Base-by-base conservation (phyloP, 1,140 invertebrate genomes). In the Dendrolimus punctatus region DNA sequence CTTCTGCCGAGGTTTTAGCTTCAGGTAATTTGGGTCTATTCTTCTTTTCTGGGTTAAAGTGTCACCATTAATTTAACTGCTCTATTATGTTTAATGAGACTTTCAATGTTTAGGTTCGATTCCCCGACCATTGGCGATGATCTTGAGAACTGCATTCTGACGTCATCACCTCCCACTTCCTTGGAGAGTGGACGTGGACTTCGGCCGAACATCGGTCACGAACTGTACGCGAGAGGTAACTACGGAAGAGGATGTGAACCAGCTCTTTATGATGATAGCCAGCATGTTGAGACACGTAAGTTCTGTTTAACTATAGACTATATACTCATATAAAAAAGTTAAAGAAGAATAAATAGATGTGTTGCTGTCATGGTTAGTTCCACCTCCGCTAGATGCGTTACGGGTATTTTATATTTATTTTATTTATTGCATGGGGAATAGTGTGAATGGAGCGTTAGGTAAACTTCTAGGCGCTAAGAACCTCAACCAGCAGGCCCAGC, bases 231-330 rank as follows among this genome's bases (percentile, higher is more conserved):
- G 50, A 81, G 93, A 45, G 93, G 92, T 0, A 95, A 93, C 71
- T 95, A 92, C 61, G 93, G 93, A 0, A 89, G 93, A 49, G 94
- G 93, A 2, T 95, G 94, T 58, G 93, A 95, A 73, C 90, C 92
- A 2, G 80, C 77, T 0, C 36, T 81, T 6, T 77, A 80, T 57
- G 81, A 84, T 57, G 70, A 76, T 52, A 56, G 66, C 0, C 66
- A 72, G 8, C 76, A 85, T 60, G 78, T 76, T 8, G 88, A 89
- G 53, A 79, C 86, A 48, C 71, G 88, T 89, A 53, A 69, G 76
- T 66, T 23, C 23, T 23, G 23, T 23, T 23, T 23, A 23, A 23
- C 23, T 23, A 3, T 23, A 23, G 23, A 23, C 1, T 1, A 23
- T 23, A 23, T 23, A 23, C 1, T 23, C 3, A 47, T 49, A 9